phyloP scores from a whole-genome alignment of 2,113 vertebrate species.

The Pseudopodoces humilis region DNA sequence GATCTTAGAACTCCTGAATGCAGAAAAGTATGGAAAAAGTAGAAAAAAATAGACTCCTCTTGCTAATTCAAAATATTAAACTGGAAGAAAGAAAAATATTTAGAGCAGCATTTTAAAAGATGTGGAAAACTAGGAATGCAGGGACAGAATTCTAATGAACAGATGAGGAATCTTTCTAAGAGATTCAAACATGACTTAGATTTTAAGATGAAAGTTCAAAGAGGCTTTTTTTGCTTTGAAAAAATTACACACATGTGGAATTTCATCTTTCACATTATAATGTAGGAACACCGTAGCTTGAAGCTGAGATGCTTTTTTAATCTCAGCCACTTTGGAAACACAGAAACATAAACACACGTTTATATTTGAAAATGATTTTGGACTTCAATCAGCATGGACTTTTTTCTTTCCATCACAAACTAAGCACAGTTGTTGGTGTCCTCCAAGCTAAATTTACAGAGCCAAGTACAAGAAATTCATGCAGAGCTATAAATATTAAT shows the following conservation, averaged over 20 bases:
- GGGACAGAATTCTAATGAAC: background rate
- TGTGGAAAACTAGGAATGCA: background rate
- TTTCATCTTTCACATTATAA: background rate
- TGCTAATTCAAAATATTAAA: background rate
- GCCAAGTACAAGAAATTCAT: slow-evolving; percentile 9
- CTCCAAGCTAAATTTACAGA: slow-evolving; percentile 43
- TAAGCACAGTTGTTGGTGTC: slow-evolving; percentile 38
- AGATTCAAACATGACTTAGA: background rate
- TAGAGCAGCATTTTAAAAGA: background rate
- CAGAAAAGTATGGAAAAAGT: background rate
- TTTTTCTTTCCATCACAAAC: slow-evolving; percentile 17
- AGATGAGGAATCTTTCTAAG: background rate
- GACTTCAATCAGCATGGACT: background rate
- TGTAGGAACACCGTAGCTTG: background rate
- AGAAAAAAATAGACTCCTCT: background rate
- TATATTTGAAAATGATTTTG: slow-evolving; percentile 36
- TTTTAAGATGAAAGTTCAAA: background rate
- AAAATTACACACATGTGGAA: background rate
- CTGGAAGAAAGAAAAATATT: background rate
- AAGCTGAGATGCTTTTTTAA: slow-evolving; percentile 8
- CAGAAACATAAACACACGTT: background rate
- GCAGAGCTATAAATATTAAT: slow-evolving; percentile 66
- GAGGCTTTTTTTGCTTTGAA: background rate
- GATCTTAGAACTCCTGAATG: background rate
- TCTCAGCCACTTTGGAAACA: background rate